Evolutionary conservation across 2,888 invertebrate genomes (phyloP), one percentile per base, ranked within the genome.

Genomic region (Labia minor): DNA sequence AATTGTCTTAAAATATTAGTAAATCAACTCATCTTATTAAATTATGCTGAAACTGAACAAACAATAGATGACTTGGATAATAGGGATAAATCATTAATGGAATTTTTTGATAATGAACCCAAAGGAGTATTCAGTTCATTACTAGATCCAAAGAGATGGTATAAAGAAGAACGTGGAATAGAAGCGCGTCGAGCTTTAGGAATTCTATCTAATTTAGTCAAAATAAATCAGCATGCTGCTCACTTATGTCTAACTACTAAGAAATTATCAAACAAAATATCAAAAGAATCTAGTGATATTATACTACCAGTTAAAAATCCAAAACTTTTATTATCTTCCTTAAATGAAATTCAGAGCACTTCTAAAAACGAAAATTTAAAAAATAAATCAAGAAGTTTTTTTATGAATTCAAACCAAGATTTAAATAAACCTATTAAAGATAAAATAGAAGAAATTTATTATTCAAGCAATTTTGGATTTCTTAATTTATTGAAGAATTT

Each of bases 151-250:
- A 11, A n/a, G 1, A 26, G 19, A 21, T 66, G 66, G 66, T 66
- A 63, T 21, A 62, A 63, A 14, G 37, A 19, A 37, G 66, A 66
- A n/a, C 26, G 63, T 2, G 66, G 66, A n/a, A 21, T 66, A 18
- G 66, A 66, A 18, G 26, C 66, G 1, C 14, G 66, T 1, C 63
- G 66, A 20, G 63, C 63, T n/a, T 19, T 66, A 8, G 66, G 63
- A 19, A 2, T 63, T 20, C 37, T 66, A 14, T 21, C 66, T 8
- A 61, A 18, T 6, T 6, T 66, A 19, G 21, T 49, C 14, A 19
- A 18, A 19, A 63, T 63, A 6, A 64, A 63, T 4, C 1, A 66
- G 16, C 21, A 21, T 19, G 21, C 26, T 16, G 14, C 66, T 8
- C 19, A 62, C 8, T 61, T 66, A 16, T 16, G 14, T 49, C 16